phyloP scores from a whole-genome alignment of 2,113 vertebrate genomes.

The Anolis carolinensis region DNA sequence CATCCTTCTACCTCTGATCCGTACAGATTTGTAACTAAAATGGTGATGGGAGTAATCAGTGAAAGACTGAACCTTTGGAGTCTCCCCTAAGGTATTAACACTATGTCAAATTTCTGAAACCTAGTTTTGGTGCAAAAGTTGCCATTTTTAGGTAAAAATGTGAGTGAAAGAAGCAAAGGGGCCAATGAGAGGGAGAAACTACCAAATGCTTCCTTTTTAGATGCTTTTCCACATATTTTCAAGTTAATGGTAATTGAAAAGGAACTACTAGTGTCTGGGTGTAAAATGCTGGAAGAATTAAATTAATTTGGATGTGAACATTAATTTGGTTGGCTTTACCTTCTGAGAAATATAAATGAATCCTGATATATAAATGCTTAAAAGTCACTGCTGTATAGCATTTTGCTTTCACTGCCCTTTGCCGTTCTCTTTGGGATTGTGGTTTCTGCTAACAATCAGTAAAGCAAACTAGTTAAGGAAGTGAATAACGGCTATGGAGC shows the following conservation, averaged over 20 bases:
- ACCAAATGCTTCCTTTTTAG: background rate
- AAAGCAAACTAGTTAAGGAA: no score
- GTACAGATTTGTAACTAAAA: background rate
- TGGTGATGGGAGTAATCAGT: background rate
- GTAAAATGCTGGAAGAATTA: background rate
- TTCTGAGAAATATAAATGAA: background rate
- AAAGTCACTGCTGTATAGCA: background rate
- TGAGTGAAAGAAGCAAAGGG: background rate
- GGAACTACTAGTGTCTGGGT: background rate
- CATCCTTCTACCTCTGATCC: no score
- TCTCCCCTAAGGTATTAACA: background rate
- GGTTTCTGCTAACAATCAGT: background rate
- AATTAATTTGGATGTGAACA: background rate
- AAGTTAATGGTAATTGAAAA: background rate
- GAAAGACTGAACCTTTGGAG: background rate
- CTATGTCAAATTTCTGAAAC: background rate
- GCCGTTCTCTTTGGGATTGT: background rate
- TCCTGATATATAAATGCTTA: background rate
- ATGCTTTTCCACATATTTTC: background rate
- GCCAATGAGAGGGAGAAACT: background rate
- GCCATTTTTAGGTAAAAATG: background rate
- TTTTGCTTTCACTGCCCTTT: background rate
- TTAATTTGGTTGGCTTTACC: background rate
- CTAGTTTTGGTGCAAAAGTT: background rate
- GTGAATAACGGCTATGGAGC: background rate